These are phyloP conservation scores for Leucozona laternaria DNA, from an alignment of 2,888 invertebrate species.

Conservation along the genomic window DNA sequence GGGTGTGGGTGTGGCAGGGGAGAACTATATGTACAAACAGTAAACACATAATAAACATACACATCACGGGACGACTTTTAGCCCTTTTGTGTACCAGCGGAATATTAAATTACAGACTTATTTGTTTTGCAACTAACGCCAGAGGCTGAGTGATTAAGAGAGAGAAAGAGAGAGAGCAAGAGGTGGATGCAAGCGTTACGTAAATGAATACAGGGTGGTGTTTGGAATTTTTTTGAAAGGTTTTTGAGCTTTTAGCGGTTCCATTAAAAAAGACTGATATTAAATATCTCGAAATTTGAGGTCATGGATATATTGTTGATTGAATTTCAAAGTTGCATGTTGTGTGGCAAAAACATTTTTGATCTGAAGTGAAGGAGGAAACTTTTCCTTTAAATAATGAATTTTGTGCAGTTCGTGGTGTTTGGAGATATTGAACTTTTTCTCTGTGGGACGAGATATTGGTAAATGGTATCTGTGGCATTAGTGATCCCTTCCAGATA, in stretches of 20 bases:
- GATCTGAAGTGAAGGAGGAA: too few species aligned
- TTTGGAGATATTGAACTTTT: too few species aligned
- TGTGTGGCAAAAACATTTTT: too few species aligned
- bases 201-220: conserved; percentile 45
- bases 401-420: too few species aligned
- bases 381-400: too few species aligned
- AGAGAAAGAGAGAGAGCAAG: neutral
- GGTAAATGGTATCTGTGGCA: too few species aligned
- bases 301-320: neutral
- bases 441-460: too few species aligned
- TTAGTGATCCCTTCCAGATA: too few species aligned
- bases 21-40: conserved; percentile 5
- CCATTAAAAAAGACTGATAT: neutral
- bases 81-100: conserved; percentile 47
- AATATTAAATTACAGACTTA: conserved; percentile 70
- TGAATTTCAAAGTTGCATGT: neutral
- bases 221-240: neutral
- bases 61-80: neutral
- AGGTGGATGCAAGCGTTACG: conserved; percentile 15
- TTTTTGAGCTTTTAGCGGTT: neutral
- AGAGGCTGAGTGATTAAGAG: conserved; percentile 32
- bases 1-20: neutral
- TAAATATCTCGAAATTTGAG: neutral
- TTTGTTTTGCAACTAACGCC: conserved; percentile 65
- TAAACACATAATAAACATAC: conserved; percentile 70